Evolutionary conservation across 2,797 vertebrate species (phyloP), one percentile per base, ranked within the genome.

Genomic region (Spatula clypeata): DNA sequence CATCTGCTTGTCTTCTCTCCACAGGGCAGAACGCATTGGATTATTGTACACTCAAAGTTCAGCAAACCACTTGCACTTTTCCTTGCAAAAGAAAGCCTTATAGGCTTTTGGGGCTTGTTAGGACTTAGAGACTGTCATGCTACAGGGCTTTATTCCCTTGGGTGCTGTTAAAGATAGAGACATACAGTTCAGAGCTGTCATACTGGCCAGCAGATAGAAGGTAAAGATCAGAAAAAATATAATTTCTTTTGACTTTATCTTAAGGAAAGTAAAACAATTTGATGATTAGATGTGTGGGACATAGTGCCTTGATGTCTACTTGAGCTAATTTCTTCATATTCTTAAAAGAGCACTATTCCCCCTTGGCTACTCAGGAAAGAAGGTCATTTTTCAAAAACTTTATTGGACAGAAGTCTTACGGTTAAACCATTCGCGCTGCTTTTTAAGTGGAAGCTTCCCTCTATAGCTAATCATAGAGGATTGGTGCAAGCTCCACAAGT

Each of bases 171-270:
- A 91, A 92, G 91, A 95, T 95, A 96, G 93, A 97, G 93, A 96
- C 85, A 42, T 66, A 88, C 95, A 86, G 89, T 96, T 97, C 95
- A 87, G 93, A 97, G 96, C 97, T 98, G 97, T 98, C 97, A 97
- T 79, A 31, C 72, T 92, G 88, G 93, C 97, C 96, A 87, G 93
- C 77, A 92, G 96, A 51, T 97, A 71, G 70, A 97, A 97, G 95
- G 96, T 96, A 97, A 79, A 95, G 94, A 96, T 92, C 70, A 54
- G 94, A 95, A 96, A 91, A 96, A 97, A 95, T 70, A 49, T 98
- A 97, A 97, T 98, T 97, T 95, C 94, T 97, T 97, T 89, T 97
- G 97, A 97, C 96, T 97, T 95, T 94, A 94, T 98, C 96, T 97
- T 94, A 93, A 96, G 97, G 95, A 97, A 97, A 96, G 94, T 97